Evolutionary conservation across 2,113 vertebrate species (phyloP).

Genomic region (Pimephales promelas): DNA sequence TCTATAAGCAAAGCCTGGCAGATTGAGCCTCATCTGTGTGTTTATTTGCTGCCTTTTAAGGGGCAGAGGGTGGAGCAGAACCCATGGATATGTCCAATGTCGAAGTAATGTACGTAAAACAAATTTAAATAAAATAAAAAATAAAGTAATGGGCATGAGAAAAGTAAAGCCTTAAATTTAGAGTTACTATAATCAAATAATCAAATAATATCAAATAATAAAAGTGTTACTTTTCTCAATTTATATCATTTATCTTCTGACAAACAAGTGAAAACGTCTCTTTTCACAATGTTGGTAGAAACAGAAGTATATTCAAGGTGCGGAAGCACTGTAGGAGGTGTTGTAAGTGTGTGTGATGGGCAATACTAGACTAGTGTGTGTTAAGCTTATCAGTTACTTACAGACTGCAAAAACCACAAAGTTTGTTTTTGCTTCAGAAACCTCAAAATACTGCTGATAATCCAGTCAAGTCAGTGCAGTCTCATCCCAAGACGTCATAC

Average conservation of each 20-base stretch:
- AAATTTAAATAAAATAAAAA: too few species aligned
- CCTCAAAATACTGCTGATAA: background rate
- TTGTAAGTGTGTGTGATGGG: background rate
- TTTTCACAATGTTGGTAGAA: background rate
- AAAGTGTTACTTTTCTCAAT: background rate
- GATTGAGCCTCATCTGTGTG: background rate
- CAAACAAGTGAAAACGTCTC: background rate
- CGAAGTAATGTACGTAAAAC: background rate
- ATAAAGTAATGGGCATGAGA: background rate
- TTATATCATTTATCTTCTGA: too few species aligned
- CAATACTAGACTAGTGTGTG: background rate
- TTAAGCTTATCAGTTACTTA: background rate
- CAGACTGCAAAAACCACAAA: background rate
- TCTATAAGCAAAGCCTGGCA: conserved; percentile 3
- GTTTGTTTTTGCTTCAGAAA: background rate
- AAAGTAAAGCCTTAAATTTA: background rate
- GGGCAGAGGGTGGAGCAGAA: background rate
- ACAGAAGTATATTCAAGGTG: background rate
- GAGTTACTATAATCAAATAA: background rate
- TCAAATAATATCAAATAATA: background rate
- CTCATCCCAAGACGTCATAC: too few species aligned
- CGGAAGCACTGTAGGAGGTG: background rate
- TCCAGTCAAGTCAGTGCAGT: too few species aligned
- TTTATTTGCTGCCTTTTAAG: background rate
- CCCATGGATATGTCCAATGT: background rate